Conservation (phyloP, 1,140 invertebrate species). For the Zaprionus nigranus region DNA sequence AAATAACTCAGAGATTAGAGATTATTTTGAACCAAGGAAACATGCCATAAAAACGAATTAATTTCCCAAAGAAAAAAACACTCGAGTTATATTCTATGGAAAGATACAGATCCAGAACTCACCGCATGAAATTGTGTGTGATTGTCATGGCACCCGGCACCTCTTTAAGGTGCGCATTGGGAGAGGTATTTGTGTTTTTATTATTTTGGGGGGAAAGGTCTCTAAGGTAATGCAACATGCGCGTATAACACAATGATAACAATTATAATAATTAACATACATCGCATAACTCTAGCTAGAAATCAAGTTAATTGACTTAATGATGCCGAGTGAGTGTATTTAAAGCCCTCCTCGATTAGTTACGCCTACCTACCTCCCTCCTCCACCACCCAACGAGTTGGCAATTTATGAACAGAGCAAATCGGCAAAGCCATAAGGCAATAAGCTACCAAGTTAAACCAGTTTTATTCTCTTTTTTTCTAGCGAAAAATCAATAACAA, state of each 20-base stretch:
- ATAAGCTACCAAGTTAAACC: constrained; percentile 16
- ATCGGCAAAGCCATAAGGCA: not conserved
- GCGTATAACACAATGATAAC: constrained; percentile 22
- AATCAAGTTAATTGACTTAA: constrained; percentile 17
- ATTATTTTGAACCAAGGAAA: not conserved
- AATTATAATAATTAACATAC: constrained; percentile 32
- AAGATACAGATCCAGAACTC: constrained; percentile 1
- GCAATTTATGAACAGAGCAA: constrained; percentile 8
- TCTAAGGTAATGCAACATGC: constrained; percentile 38
- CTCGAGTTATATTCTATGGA: not conserved
- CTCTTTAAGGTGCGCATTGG: not conserved
- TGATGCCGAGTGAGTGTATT: constrained; percentile 17
- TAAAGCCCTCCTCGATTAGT: constrained; percentile 4
- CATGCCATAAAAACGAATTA: constrained; percentile 3
- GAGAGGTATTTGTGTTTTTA: not conserved
- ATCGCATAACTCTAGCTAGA: constrained; percentile 2
- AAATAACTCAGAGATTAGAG: constrained; percentile 1
- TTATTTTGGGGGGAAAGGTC: constrained; percentile 10
- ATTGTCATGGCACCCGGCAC: constrained; percentile 14
- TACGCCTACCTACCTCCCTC: not conserved
- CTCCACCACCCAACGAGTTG: not conserved
- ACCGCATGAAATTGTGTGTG: not conserved
- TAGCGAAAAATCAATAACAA: constrained; percentile 41
- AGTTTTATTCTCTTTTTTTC: constrained; percentile 25
- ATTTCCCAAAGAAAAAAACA: constrained; percentile 6